Percentiles rank a stretch among this genome's conserved stretches.
phyloP scores from a whole-genome alignment of 2,797 vertebrate genomes.

The Urocyon cinereoargenteus region DNA sequence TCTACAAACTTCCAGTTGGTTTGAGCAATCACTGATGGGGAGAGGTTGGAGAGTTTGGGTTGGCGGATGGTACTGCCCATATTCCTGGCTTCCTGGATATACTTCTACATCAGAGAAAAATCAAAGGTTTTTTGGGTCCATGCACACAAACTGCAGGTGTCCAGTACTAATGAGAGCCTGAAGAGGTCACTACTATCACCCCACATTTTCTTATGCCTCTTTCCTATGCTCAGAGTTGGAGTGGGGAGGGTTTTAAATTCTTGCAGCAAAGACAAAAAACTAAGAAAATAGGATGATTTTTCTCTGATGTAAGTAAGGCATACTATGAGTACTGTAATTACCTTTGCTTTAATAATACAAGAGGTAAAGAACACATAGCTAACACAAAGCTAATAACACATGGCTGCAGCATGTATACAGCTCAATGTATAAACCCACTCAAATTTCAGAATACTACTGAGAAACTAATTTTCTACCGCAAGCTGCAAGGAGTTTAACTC shows the following conservation, averaged over 20 bases:
- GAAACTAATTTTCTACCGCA: slow-evolving; percentile 5
- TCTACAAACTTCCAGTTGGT: slow-evolving; percentile 99
- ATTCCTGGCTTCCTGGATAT: slow-evolving; percentile 98
- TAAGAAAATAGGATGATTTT: slow-evolving; percentile 17
- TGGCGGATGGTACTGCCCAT: slow-evolving; percentile 97
- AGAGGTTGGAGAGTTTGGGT: slow-evolving; percentile 98
- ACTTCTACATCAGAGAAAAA: slow-evolving; percentile 91
- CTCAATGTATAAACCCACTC: neutral
- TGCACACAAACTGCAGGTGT: neutral
- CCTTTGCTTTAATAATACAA: slow-evolving; percentile 41
- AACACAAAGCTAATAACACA: neutral
- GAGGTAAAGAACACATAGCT: neutral
- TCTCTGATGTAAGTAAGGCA: slow-evolving; percentile 16
- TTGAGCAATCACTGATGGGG: slow-evolving; percentile 98
- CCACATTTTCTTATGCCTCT: neutral
- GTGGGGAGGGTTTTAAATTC: slow-evolving; percentile 29
- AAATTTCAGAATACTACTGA: neutral
- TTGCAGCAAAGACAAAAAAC: slow-evolving; percentile 55
- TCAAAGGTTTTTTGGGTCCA: neutral
- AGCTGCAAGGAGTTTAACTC: slow-evolving; percentile 26
- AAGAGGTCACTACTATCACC: slow-evolving; percentile 55
- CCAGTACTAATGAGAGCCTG: neutral
- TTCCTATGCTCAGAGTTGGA: neutral
- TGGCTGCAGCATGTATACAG: neutral
- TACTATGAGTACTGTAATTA: neutral